Conservation (phyloP, 1,140 invertebrate species). For the Plodia interpunctella region DNA sequence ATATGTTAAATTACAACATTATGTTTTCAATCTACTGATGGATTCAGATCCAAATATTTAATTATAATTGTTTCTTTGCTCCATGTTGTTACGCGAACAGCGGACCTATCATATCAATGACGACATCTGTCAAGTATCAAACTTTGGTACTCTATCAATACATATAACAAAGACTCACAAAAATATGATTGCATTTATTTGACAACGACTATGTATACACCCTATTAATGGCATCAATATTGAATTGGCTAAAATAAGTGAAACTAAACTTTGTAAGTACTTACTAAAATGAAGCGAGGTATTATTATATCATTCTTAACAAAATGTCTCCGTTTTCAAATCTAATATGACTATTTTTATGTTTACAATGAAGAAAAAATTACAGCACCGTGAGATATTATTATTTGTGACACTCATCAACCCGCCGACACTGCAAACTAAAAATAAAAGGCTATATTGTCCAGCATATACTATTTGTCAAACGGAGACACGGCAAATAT, state of each 20-base stretch:
- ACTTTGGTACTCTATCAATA: constrained; percentile 24
- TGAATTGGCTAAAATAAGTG: neutral
- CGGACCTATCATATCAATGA: neutral
- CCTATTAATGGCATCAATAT: constrained; percentile 1
- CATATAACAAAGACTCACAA: constrained; percentile 25
- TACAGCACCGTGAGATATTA: neutral
- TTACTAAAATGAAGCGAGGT: constrained; percentile 25
- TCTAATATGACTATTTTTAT: neutral
- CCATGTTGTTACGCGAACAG: neutral
- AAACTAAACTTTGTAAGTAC: constrained; percentile 33
- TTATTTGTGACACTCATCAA: neutral
- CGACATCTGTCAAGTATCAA: constrained; percentile 21
- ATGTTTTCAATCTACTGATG: too few relatives aligned
- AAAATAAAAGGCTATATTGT: neutral
- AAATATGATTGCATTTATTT: constrained; percentile 15
- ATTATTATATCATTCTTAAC: constrained; percentile 1
- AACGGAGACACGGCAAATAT: neutral
- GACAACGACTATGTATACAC: constrained; percentile 13
- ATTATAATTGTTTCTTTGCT: neutral
- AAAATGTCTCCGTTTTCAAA: neutral
- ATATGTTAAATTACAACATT: too few relatives aligned
- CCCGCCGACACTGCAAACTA: neutral
- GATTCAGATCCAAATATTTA: neutral
- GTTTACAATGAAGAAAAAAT: neutral
- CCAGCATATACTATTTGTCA: neutral